phyloP scores from a whole-genome alignment of 2,113 vertebrate genomes.

The Pedetes capensis region DNA sequence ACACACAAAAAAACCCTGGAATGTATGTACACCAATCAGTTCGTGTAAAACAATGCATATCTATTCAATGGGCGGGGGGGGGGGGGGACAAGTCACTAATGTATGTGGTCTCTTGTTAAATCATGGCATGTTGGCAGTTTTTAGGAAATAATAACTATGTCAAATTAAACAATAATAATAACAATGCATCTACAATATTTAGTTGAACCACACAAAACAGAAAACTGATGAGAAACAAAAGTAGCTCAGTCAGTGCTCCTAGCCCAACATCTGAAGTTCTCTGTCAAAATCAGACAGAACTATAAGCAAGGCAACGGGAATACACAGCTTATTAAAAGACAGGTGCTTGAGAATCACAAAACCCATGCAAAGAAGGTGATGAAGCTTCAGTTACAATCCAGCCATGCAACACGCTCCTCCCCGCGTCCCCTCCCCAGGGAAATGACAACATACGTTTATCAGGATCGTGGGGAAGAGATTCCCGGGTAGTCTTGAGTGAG shows the following conservation, averaged over 20 bases:
- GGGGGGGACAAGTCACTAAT: neutral
- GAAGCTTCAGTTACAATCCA: neutral
- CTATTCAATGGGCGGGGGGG: neutral
- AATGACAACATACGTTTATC: constrained; percentile 67
- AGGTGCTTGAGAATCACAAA: constrained; percentile 15
- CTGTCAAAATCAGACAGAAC: neutral
- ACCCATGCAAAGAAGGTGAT: constrained; percentile 56
- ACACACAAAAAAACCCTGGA: neutral
- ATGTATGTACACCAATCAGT: neutral
- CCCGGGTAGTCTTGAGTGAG: constrained; percentile 62
- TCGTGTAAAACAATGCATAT: neutral
- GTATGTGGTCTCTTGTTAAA: neutral
- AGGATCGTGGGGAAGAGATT: constrained; percentile 68
- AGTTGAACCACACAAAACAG: neutral
- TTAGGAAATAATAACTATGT: constrained; percentile 7
- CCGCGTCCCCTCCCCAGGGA: neutral
- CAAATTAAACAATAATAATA: neutral
- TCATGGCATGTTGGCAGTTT: neutral
- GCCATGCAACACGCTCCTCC: constrained; percentile 21
- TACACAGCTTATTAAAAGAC: neutral
- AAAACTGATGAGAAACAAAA: neutral
- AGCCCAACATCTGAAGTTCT: neutral
- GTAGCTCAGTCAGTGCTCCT: neutral
- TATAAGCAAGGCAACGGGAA: neutral
- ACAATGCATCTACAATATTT: neutral